Conservation (phyloP, 2,888 invertebrate genomes). For the Selenia dentaria region DNA sequence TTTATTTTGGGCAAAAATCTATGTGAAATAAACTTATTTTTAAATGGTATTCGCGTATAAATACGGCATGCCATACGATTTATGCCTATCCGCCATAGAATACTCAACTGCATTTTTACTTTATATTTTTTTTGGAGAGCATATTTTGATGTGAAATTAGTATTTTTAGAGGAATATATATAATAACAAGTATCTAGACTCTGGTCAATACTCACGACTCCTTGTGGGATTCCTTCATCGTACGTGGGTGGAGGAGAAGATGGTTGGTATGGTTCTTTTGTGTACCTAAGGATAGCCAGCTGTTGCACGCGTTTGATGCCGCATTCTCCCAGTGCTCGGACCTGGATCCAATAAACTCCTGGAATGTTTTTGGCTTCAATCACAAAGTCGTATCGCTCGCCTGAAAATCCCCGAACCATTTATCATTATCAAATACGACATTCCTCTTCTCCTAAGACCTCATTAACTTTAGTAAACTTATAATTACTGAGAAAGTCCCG, state of each 20-base stretch:
- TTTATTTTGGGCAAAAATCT: too few relatives aligned
- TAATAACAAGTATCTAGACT: too few relatives aligned
- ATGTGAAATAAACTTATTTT: too few relatives aligned
- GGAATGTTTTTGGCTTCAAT: conserved; percentile 92
- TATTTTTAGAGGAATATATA: too few relatives aligned
- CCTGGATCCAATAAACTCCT: conserved; percentile 96
- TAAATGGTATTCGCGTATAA: too few relatives aligned
- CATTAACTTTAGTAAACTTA: conserved; percentile 43
- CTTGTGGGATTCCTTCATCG: conserved; percentile 94
- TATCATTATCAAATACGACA: conserved; percentile 16
- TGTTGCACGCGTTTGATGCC: conserved; percentile 93
- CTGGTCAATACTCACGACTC: conserved; percentile 88
- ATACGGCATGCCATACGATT: too few relatives aligned
- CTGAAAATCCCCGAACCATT: conserved; percentile 69
- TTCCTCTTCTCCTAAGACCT: conserved; percentile 28
- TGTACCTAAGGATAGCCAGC: conserved; percentile 93
- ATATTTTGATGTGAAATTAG: too few relatives aligned
- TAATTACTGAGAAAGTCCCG: conserved; percentile 56
- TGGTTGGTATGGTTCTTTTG: conserved; percentile 94
- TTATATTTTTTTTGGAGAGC: too few relatives aligned
- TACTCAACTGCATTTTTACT: too few relatives aligned
- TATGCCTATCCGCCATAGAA: too few relatives aligned
- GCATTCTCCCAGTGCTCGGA: conserved; percentile 95
- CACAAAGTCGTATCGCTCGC: conserved; percentile 96
- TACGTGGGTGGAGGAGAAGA: conserved; percentile 90